Conservation (phyloP, 2,797 vertebrate genomes). For the Aldrovandia affinis region DNA sequence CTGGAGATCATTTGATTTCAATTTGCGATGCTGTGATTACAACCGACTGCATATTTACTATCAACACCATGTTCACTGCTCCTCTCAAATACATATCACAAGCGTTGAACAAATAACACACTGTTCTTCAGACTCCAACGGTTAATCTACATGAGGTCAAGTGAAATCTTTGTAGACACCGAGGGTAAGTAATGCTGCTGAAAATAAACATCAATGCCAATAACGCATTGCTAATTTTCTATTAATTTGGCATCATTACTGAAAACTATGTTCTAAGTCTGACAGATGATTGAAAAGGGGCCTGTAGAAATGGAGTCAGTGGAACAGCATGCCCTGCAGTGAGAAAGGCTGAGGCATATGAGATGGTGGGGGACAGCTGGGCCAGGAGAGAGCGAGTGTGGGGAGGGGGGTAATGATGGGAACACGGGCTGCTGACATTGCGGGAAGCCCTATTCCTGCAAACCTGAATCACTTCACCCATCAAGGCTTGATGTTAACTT, state of each 20-base stretch:
- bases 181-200: too few relatives aligned
- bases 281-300: slow-evolving; percentile 6
- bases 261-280: neutral
- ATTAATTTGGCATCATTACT: neutral
- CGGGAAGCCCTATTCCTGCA: neutral
- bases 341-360: slow-evolving; percentile 42
- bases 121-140: neutral
- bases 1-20: neutral
- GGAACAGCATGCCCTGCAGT: slow-evolving; percentile 63
- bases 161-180: neutral
- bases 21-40: neutral
- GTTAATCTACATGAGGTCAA: neutral
- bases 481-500: too few relatives aligned
- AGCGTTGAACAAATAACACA: neutral
- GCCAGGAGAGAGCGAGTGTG: slow-evolving; percentile 21
- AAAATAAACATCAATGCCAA: neutral
- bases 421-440: slow-evolving; percentile 27
- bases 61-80: neutral
- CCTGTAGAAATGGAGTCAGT: slow-evolving; percentile 57
- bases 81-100: neutral
- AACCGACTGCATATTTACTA: neutral
- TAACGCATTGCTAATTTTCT: neutral
- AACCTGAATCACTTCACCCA: too few relatives aligned
- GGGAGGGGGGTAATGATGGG: neutral
- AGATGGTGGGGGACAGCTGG: slow-evolving; percentile 62